Base-by-base conservation (phyloP, 2,888 invertebrate species). In the Epirrita christyi region DNA sequence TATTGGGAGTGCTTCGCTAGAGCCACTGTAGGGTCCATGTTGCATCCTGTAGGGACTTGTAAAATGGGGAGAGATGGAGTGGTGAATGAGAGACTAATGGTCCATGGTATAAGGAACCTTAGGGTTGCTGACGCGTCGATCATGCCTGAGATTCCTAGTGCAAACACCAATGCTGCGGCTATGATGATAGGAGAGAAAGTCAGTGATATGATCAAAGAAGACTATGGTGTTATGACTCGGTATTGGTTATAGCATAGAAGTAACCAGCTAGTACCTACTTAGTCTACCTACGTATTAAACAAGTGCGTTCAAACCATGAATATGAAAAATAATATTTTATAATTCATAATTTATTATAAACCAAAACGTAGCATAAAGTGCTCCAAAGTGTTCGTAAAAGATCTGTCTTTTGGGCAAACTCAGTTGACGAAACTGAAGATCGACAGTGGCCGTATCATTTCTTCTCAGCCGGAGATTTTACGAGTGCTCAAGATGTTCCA, bases 1-100 rank as follows among this genome's bases (percentile, higher is more conserved):
- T 96, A 95, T 68, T 95, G 95, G 93, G 86, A 86, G 41, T 96
- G 96, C 70, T 93, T 93, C 68, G 88, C 92, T 0, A 86, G 91
- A 37, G 92, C 92, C 59, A 81, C 93, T 13, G 92, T 93, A 0
- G 83, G 91, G 29, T 93, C 94, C 7, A 83, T 95, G 50, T 93
- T 94, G 57, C 95, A 95, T 75, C 93, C 93, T 34, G 93, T 92
- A 0, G 92, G 93, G 0, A 86, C 89, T 0, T 90, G 89, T 53
- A 76, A 78, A 2, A 90, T 91, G 89, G 88, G 87, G 0, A 59
- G 60, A 0, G 37, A 75, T 42, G 87, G 88, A 0, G 90, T 91
- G 0, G 88, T 90, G 0, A 79, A 91, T 53, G 86, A 83, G 53
- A 73, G 70, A 41, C 65, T 90, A 27, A 74, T 64, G 21, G 92